Evolutionary conservation across 2,888 invertebrate genomes (phyloP), one percentile per base, ranked within the genome.

Genomic region (Scaptomyza cyrtandrae): DNA sequence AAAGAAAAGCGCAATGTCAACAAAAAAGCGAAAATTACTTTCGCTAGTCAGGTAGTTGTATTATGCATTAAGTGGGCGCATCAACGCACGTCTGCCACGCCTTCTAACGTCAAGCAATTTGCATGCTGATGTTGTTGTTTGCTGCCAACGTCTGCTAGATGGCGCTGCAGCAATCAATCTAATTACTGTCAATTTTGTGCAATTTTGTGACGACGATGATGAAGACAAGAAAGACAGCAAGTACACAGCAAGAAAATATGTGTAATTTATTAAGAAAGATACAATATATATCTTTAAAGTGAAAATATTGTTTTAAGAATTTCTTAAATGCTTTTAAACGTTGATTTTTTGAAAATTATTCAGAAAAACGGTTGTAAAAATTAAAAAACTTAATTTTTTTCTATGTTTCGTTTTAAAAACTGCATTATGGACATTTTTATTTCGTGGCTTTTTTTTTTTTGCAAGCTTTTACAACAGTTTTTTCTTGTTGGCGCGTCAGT

Each of bases 111-210:
- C 2, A n/a, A 41, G 71, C 67, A 58, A 70, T 88, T 82, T 75
- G 81, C 89, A 80, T 41, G 41, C 2, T 41, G 39, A 9, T 14
- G 7, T 39, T 39, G 3, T 7, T 35, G 7, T 3, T 53, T 31
- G 10, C 52, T 29, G 39, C 27, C 19, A 41, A 16, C 53, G 49
- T 39, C n/a, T 35, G 58, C 59, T 67, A 66, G 76, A 65, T 73
- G 61, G 65, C 66, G 65, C 66, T 60, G 75, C 67, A 37, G 66
- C 76, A 61, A 85, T 85, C 89, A 88, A 85, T 85, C 85, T 89
- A 85, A 85, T 85, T 85, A 89, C 81, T 78, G 89, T 86, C 85
- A 83, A 89, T 88, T 74, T 74, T 72, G 45, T 49, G 54, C 50
- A 31, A 64, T 11, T 27, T 27, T 7, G 11, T 6, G 11, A 52